Percentiles rank a stretch among this genome's conserved stretches.
These are phyloP conservation scores for Chiridota heheva DNA, from an alignment of 35 echinoderm and acorn worm genomes.

Conservation along the genomic window DNA sequence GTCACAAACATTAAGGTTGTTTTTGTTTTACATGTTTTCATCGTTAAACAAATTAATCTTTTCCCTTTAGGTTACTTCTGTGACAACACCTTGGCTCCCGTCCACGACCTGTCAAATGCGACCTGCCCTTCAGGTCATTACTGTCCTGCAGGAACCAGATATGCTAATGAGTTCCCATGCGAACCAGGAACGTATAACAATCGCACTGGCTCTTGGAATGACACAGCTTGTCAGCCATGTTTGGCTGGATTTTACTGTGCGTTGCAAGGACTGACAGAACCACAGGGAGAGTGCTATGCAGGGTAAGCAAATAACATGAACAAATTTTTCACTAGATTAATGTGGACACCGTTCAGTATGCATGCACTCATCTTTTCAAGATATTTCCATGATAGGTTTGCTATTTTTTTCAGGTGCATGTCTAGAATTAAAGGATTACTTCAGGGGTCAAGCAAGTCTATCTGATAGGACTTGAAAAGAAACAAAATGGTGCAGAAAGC, in stretches of 20 bases:
- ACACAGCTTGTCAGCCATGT: constrained; percentile 61
- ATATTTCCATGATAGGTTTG: too few species aligned
- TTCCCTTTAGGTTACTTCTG: constrained; percentile 78
- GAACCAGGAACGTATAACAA: constrained; percentile 77
- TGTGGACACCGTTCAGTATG: neutral
- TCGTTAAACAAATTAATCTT: too few species aligned
- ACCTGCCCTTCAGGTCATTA: constrained; percentile 86
- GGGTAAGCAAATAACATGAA: constrained; percentile 66
- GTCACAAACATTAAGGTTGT: too few species aligned
- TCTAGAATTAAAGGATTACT: too few species aligned
- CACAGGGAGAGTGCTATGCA: constrained; percentile 76
- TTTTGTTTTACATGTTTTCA: too few species aligned
- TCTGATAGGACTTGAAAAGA: too few species aligned
- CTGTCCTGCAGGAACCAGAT: constrained; percentile 73
- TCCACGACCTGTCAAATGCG: constrained; percentile 56
- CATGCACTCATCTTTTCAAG: too few species aligned
- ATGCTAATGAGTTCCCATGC: constrained; percentile 85
- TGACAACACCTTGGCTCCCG: constrained; percentile 88
- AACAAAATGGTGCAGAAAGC: too few species aligned
- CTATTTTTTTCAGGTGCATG: too few species aligned
- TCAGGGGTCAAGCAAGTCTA: too few species aligned
- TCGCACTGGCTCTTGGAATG: constrained; percentile 59
- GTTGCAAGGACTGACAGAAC: constrained; percentile 57
- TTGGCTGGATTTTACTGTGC: constrained; percentile 78
- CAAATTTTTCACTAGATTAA: neutral